These are phyloP conservation scores for Dynastes hyllus DNA, from an alignment of 2,888 invertebrate species.

Conservation along the genomic window DNA sequence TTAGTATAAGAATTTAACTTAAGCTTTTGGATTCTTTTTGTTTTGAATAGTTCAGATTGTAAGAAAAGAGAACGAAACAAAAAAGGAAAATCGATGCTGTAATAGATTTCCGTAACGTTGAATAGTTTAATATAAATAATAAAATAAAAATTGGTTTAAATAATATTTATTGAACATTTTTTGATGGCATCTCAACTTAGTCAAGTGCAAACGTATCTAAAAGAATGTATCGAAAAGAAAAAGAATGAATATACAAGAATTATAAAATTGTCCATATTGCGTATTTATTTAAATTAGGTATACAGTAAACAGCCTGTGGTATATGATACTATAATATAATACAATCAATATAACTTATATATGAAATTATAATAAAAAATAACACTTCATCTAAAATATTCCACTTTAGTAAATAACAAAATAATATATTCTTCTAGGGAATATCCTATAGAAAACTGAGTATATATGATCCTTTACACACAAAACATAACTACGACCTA, in stretches of 20 bases:
- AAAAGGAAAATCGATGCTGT: conserved; percentile 13
- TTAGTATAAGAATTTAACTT: background rate
- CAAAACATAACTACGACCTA: conserved; percentile 50
- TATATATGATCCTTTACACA: conserved; percentile 47
- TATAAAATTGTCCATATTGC: conserved; percentile 64
- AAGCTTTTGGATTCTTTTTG: conserved; percentile 15
- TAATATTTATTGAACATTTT: conserved; percentile 60
- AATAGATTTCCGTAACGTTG: background rate
- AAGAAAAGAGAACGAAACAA: conserved; percentile 27
- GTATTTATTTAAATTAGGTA: conserved; percentile 66
- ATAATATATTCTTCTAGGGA: conserved; percentile 52
- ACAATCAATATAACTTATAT: conserved; percentile 59
- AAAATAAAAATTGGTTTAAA: conserved; percentile 51
- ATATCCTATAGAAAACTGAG: conserved; percentile 42
- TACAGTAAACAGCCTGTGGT: conserved; percentile 66
- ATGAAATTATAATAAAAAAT: conserved; percentile 57
- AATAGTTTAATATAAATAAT: conserved; percentile 43
- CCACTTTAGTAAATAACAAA: conserved; percentile 55
- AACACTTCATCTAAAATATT: conserved; percentile 58
- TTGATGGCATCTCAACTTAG: conserved; percentile 60
- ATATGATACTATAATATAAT: conserved; percentile 60
- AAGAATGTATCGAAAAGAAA: conserved; percentile 45
- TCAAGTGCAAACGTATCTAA: conserved; percentile 54
- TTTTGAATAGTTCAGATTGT: conserved; percentile 26
- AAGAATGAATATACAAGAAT: conserved; percentile 53